Base-by-base conservation (phyloP, 2,888 invertebrate genomes). In the Rhagonycha lutea region DNA sequence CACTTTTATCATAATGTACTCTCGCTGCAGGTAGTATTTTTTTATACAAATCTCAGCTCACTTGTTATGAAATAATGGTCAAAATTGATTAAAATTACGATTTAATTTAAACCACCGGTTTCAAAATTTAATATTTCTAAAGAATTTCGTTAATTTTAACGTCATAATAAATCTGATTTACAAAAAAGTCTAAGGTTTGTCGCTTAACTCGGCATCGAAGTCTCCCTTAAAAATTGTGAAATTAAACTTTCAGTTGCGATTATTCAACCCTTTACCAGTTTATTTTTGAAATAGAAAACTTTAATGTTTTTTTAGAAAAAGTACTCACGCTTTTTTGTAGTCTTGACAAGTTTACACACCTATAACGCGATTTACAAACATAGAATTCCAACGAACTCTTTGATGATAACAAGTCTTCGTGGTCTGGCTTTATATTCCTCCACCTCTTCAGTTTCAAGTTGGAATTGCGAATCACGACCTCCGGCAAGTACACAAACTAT, bases 381-480 rank as follows among this genome's bases (percentile, higher is more conserved):
- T 65, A n/a, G 63, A 65, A 65, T 65, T 24, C 26, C 63, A 65
- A 65, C 63, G 24, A 65, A 65, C 63, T 65, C 63, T 65, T 65
- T 65, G 63, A 47, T 47, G 47, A 65, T 65, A 65, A 65, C 63
- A 24, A 65, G 63, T 65, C 63, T 65, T 65, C 47, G 63, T 65
- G 26, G 63, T 65, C 26, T 65, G 63, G 63, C 63, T 65, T 65
- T 65, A 65, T 65, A 65, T 65, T 47, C 63, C 26, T 65, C 63
- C 63, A 24, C 63, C 63, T 65, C 63, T 65, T 65, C 63, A 24
- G 63, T 26, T 24, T 24, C 63, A 65, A 23, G 26, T 65, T 65
- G 63, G 47, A 65, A 65, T 65, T 24, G 63, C 63, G 26, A 65
- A 65, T 65, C 63, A 26, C 63, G 63, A 65, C 63, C 63, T 65